Conservation (phyloP, 2,888 invertebrate species). For the Chymomyza fuscimana region DNA sequence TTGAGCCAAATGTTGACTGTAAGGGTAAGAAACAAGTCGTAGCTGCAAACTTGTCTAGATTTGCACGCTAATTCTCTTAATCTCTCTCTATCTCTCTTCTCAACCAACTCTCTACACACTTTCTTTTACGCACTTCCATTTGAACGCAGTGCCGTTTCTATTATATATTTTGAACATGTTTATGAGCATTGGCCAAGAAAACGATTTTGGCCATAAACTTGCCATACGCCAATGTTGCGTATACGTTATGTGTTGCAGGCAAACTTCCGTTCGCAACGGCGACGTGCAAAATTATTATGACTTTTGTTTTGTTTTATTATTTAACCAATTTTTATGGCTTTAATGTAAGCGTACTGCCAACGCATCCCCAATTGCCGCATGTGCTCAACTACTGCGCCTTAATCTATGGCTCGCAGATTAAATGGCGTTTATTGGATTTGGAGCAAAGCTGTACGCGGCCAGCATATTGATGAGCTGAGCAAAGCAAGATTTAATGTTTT, state of each 20-base stretch:
- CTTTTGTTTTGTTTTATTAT: slow-evolving; percentile 60
- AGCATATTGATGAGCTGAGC: not conserved
- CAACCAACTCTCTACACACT: no score
- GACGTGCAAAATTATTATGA: slow-evolving; percentile 59
- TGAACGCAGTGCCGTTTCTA: no score
- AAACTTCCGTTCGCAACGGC: slow-evolving; percentile 5
- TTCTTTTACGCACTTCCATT: no score
- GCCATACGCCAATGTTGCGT: slow-evolving; percentile 46
- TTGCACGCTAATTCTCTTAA: not conserved
- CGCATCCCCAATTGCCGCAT: not conserved
- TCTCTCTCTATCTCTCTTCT: slow-evolving; percentile 3
- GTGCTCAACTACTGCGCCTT: not conserved
- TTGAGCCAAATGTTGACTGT: no score
- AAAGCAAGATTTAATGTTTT: slow-evolving; percentile 10
- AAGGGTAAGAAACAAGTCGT: not conserved
- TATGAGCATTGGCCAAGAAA: slow-evolving; percentile 51
- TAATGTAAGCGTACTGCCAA: not conserved
- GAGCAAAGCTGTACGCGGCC: not conserved
- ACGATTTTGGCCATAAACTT: slow-evolving; percentile 46
- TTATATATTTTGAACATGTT: slow-evolving; percentile 48
- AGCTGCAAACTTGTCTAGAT: not conserved
- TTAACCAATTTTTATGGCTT: slow-evolving; percentile 57
- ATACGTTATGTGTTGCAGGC: slow-evolving; percentile 28
- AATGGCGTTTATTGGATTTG: slow-evolving; percentile 5
- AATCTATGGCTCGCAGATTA: not conserved